Evolutionary conservation across 2,888 invertebrate genomes (phyloP), one percentile per base, ranked within the genome.

Genomic region (Nomada lathburiana): DNA sequence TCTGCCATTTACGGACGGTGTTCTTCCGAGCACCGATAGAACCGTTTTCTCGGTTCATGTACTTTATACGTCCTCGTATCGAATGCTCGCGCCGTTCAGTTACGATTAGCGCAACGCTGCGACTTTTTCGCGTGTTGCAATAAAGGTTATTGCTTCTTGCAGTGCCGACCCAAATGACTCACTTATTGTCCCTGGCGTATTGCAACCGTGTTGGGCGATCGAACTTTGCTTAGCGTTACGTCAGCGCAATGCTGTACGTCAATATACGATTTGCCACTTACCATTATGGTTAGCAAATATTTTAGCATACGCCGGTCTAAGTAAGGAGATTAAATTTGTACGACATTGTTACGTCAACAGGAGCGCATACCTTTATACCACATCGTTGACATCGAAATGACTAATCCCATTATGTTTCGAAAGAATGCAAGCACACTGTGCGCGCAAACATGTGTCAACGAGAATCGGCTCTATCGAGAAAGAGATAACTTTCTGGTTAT

Each of bases 121-220:
- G 16, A 64, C 11, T 55, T 29, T 36, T 59, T 26, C 42, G 42
- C 3, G 26, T 18, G 53, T 29, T 10, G 18, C 36, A 47, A n/a
- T 7, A 50, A 60, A 10, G 20, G 52, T 2, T 47, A 50, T 20
- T 47, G 44, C 44, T 55, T 44, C 18, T 55, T 64, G n/a, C 18
- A 13, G 18, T n/a, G 23, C 36, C 36, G 3, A 16, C 50, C 53
- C 36, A n/a, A 55, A 64, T 42, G 64, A 36, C 36, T 74, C 65
- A 47, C 18, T 74, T 47, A 59, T 67, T 59, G 65, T 59, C n/a
- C 11, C 20, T 36, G 36, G 36, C 0, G 36, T 36, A 36, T 36
- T 36, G 36, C 36, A 36, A 36, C 36, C 11, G 18, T 13, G 44
- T 10, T 50, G 26, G 23, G 13, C 23, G 11, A 50, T 26, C 44